A percentile compares a stretch with the other conserved stretches of the same genome.
Evolutionary conservation across 2,113 vertebrate genomes (phyloP).

Genomic region (Grus americana): DNA sequence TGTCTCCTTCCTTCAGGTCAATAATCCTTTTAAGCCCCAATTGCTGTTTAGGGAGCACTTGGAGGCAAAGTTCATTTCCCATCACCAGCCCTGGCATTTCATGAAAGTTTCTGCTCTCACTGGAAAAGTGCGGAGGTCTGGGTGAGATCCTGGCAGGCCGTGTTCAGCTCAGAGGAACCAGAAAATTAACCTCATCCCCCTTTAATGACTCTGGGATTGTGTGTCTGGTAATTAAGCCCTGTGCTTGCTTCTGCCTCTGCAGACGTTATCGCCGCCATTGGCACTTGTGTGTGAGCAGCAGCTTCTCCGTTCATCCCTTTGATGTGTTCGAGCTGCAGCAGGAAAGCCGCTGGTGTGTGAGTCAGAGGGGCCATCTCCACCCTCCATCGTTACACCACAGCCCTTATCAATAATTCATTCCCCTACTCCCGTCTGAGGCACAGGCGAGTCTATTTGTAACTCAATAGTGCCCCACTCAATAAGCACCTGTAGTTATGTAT

Average conservation of each 20-base stretch:
- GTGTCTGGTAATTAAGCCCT: neutral
- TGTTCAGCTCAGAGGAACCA: neutral
- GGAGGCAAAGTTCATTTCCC: neutral
- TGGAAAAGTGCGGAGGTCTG: neutral
- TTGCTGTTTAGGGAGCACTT: neutral
- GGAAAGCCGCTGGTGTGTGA: neutral
- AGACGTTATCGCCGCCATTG: neutral
- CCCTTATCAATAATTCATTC: constrained; percentile 43
- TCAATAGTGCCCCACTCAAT: neutral
- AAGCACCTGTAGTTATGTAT: constrained; percentile 28
- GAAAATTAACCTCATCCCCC: neutral
- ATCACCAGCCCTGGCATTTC: neutral
- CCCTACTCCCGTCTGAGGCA: neutral
- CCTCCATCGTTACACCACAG: neutral
- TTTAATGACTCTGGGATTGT: neutral
- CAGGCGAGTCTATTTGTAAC: constrained; percentile 15
- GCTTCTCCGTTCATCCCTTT: neutral
- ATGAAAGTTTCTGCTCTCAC: neutral
- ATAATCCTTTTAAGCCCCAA: neutral
- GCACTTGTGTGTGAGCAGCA: neutral
- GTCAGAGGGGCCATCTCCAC: neutral
- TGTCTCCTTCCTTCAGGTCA: neutral
- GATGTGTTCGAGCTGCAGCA: neutral
- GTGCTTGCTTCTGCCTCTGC: neutral
- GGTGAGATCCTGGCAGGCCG: fast-evolving